These are phyloP conservation scores for Pollenia angustigena DNA, from an alignment of 2,888 invertebrate species.

Conservation along the genomic window DNA sequence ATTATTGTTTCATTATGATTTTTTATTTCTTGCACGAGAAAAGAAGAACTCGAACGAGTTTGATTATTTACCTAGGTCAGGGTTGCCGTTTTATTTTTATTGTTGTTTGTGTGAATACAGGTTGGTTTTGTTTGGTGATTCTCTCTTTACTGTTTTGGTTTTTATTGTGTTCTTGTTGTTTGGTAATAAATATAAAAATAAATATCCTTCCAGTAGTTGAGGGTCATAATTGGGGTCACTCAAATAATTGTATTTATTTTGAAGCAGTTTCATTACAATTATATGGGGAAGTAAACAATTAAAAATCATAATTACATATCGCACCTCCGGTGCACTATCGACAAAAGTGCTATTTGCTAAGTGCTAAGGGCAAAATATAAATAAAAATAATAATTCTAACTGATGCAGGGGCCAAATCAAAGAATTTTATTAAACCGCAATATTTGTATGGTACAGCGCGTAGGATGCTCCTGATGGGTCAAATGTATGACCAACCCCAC, in stretches of 20 bases:
- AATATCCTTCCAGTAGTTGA: constrained; percentile 12
- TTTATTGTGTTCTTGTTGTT: no score
- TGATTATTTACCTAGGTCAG: constrained; percentile 68
- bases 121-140: background rate
- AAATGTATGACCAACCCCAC: no score
- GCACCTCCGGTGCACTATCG: no score
- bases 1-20: constrained; percentile 73
- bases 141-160: background rate
- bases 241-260: background rate
- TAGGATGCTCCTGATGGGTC: no score
- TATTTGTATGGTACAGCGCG: no score
- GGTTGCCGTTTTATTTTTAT: constrained; percentile 50
- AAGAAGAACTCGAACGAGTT: constrained; percentile 49
- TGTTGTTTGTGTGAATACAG: constrained; percentile 5
- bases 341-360: no score
- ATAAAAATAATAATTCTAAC: no score
- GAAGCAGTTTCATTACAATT: background rate
- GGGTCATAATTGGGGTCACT: constrained; percentile 17
- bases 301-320: no score
- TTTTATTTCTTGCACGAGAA: constrained; percentile 54
- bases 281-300: background rate
- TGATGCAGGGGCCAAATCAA: no score
- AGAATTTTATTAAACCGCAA: no score
- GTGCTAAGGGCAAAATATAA: no score
- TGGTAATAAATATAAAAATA: no score